Evolutionary conservation across 2,113 vertebrate species (phyloP).

Genomic region (Chionis minor): DNA sequence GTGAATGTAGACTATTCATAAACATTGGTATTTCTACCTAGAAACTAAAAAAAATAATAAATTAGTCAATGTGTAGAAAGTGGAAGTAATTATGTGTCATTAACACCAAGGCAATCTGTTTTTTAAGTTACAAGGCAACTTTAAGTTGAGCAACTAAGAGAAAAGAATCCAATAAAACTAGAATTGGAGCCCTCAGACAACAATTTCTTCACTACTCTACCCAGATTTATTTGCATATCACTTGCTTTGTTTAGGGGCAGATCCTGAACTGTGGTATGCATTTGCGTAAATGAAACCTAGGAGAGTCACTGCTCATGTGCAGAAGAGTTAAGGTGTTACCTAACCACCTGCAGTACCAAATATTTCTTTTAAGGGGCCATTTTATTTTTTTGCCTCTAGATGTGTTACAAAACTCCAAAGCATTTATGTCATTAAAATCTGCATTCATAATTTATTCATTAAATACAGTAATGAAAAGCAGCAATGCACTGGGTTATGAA

Average conservation of each 20-base stretch:
- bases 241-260: not conserved
- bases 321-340: not conserved
- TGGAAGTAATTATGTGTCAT: not conserved
- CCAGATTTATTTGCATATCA: not conserved
- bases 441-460: conserved; percentile 5
- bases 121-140: not conserved
- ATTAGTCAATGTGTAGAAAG: not conserved
- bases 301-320: not conserved
- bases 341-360: not conserved
- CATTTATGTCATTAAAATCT: not conserved
- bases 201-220: not conserved
- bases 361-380: not conserved
- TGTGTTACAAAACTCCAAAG: not conserved
- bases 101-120: not conserved
- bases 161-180: not conserved
- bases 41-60: not conserved
- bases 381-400: not conserved
- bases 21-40: not conserved
- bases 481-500: not conserved
- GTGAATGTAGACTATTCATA: not conserved
- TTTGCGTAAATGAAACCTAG: not conserved
- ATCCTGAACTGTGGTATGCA: not conserved
- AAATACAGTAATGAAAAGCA: not conserved
- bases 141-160: not conserved
- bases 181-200: not conserved